Percentiles rank a stretch among this genome's conserved stretches.
Conservation (phyloP, 2,888 invertebrate species). For the Synergus umbraculus region DNA sequence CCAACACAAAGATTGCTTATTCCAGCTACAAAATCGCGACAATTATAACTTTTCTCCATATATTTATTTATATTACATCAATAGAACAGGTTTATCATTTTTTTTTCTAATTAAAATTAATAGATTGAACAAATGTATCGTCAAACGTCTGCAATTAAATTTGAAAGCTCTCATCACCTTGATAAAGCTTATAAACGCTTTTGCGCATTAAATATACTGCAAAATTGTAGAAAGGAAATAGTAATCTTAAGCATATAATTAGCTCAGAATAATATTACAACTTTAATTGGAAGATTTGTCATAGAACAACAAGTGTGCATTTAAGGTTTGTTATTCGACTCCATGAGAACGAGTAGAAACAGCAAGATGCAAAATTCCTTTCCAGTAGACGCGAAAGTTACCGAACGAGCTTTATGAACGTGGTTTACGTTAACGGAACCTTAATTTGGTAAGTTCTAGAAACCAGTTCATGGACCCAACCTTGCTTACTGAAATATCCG, state of each 20-base stretch:
- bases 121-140: no score
- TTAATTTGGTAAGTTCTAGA: conserved; percentile 39
- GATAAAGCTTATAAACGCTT: no score
- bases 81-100: background rate
- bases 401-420: conserved; percentile 34
- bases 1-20: background rate
- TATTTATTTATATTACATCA: background rate
- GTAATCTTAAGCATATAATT: background rate
- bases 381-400: conserved; percentile 21
- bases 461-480: conserved; percentile 26
- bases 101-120: no score
- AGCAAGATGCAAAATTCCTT: conserved; percentile 34
- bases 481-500: conserved; percentile 2
- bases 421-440: conserved; percentile 34
- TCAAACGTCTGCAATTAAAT: no score
- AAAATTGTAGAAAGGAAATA: background rate
- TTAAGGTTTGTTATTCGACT: conserved; percentile 36
- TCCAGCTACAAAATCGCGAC: background rate
- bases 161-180: no score
- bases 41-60: background rate
- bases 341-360: background rate
- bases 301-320: conserved; percentile 21
- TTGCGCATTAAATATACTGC: no score
- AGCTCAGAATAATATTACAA: conserved; percentile 29
- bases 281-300: conserved; percentile 27